These are phyloP conservation scores for Quadroppia sp. DNA, from an alignment of 2,888 invertebrate genomes.

Conservation along the genomic window DNA sequence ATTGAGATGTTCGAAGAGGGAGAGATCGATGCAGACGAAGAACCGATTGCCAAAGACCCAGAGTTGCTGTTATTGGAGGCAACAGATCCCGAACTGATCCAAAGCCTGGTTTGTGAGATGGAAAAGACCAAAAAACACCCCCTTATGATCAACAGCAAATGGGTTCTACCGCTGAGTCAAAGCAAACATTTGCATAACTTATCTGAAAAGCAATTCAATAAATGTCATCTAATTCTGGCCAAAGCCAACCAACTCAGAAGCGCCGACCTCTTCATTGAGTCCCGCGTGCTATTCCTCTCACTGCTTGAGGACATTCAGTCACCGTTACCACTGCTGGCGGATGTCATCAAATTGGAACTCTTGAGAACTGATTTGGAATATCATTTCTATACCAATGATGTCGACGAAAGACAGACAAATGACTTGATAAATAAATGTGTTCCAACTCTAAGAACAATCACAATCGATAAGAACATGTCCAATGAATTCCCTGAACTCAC, in stretches of 20 bases:
- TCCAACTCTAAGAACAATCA: slow-evolving; percentile 24
- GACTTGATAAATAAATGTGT: slow-evolving; percentile 40
- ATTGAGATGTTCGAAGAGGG: slow-evolving; percentile 40
- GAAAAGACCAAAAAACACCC: slow-evolving; percentile 39
- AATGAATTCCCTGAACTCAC: slow-evolving; percentile 19
- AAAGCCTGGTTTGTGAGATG: slow-evolving; percentile 32
- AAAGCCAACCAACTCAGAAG: slow-evolving; percentile 47
- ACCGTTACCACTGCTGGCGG: slow-evolving; percentile 40
- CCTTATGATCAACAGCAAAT: slow-evolving; percentile 39
- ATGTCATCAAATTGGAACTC: slow-evolving; percentile 42
- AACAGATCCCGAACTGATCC: slow-evolving; percentile 46
- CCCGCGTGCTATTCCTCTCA: slow-evolving; percentile 41
- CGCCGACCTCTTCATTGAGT: slow-evolving; percentile 43
- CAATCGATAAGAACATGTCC: slow-evolving; percentile 1
- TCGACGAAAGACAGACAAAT: slow-evolving; percentile 38
- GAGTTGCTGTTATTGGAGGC: slow-evolving; percentile 43
- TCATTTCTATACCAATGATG: slow-evolving; percentile 41
- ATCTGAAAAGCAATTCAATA: slow-evolving; percentile 25
- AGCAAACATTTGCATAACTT: slow-evolving; percentile 9
- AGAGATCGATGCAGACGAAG: slow-evolving; percentile 42
- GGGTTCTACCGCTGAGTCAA: slow-evolving; percentile 40
- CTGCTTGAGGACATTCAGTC: slow-evolving; percentile 44
- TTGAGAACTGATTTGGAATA: slow-evolving; percentile 42
- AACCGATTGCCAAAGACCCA: slow-evolving; percentile 25
- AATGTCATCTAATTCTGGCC: slow-evolving; percentile 46